Evolutionary conservation across 2,797 vertebrate species (phyloP), one percentile per base, ranked within the genome.

Genomic region (Meriones psammophilus): DNA sequence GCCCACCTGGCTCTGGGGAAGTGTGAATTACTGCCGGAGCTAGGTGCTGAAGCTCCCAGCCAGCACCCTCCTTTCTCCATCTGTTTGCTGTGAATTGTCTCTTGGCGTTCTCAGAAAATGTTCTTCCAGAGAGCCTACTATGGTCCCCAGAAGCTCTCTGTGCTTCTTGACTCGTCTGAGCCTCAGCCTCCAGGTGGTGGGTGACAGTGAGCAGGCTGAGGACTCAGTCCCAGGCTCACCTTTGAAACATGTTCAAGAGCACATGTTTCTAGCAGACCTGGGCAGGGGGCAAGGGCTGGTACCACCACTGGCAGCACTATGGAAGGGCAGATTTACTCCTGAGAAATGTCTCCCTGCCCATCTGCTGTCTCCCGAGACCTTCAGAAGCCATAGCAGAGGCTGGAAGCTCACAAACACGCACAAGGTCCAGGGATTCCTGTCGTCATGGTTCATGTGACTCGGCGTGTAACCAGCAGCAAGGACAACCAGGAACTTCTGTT

Each of bases 51-150:
- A 54, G 66, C 89, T 94, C 78, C 71, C 78, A 86, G 46, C 56
- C 80, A 68, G 74, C 74, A 71, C 81, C 84, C 74, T 14, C 7
- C 8, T 58, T 71, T 62, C 86, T 79, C 96, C 95, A 84, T 94
- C 96, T 96, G 96, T 74, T 94, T 93, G 58, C 91, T 89, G 26
- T 28, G 92, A 86, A 76, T 91, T 50, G 64, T 89, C 58, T 83
- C 90, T 88, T 81, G 81, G 81, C 62, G 76, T 54, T 92, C 84
- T 90, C 84, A 84, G 20, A 71, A 93, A 76, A 66, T 60, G 22
- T 79, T 93, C 95, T 95, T 73, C 85, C 24, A 46, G 71, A 36
- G 76, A 79, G 80, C 24, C n/a, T n/a, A 54, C 42, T 71, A 30
- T 68, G 85, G 90, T 50, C 73, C 73, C 87, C 10, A 60, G 64